Evolutionary conservation across 2,797 vertebrate species (phyloP).

Genomic region (Danio tinwini): DNA sequence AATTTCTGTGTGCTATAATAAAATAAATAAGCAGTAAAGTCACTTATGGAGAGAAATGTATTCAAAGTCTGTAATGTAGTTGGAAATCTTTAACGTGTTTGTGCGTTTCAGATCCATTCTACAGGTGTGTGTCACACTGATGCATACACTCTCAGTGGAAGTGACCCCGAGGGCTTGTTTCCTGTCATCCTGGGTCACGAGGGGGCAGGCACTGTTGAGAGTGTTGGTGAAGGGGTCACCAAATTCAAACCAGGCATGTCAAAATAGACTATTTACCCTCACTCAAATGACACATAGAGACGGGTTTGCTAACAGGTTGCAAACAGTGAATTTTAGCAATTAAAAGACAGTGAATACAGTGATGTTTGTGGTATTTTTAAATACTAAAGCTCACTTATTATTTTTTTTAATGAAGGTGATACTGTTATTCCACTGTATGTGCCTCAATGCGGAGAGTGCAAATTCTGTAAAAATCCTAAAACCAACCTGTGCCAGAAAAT

Average conservation of each 20-base stretch:
- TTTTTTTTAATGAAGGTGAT: constrained; percentile 79
- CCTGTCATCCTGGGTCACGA: constrained; percentile 96
- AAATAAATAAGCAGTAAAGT: background rate
- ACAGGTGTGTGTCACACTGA: constrained; percentile 97
- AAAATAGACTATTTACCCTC: background rate
- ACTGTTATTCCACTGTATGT: constrained; percentile 91
- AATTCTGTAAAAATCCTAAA: constrained; percentile 96
- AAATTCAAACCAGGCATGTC: constrained; percentile 87
- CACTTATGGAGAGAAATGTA: background rate
- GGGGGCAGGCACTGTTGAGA: constrained; percentile 93
- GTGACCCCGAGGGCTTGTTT: constrained; percentile 92
- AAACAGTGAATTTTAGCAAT: no score
- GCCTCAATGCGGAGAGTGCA: constrained; percentile 96
- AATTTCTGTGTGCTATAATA: background rate
- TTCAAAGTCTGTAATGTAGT: background rate
- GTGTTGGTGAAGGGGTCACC: constrained; percentile 93
- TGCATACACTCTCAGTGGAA: constrained; percentile 92
- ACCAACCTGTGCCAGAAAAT: constrained; percentile 99
- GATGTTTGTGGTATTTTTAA: background rate
- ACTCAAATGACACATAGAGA: background rate
- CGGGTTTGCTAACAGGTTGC: background rate
- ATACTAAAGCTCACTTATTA: background rate
- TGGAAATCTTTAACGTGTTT: background rate
- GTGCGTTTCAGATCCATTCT: constrained; percentile 82
- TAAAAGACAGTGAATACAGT: no score